Conservation (phyloP, 1,140 invertebrate species). For the Ceratitis capitata region DNA sequence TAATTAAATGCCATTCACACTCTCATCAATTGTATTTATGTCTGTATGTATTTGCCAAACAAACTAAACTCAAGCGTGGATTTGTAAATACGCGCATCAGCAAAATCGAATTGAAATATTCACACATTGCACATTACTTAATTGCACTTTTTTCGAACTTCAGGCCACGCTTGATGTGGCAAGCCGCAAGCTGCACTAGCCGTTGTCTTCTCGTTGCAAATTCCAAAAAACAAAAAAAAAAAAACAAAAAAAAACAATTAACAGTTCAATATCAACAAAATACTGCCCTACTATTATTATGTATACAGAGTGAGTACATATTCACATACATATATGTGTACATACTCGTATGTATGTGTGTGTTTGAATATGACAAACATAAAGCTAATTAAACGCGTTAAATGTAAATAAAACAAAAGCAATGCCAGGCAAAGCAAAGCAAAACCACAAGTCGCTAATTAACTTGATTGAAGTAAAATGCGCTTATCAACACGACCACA, state of each 20-base stretch:
- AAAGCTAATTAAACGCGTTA: conserved; percentile 38
- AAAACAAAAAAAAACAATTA: too few species aligned
- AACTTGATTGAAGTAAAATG: conserved; percentile 35
- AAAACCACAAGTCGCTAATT: conserved; percentile 32
- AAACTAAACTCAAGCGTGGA: background rate
- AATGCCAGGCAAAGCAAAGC: too few species aligned
- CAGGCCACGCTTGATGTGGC: conserved; percentile 3
- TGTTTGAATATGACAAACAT: background rate
- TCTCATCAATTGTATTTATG: too few species aligned
- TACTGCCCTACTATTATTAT: background rate
- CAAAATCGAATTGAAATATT: background rate
- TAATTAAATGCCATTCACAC: background rate
- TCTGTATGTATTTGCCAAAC: background rate
- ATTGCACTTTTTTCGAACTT: background rate
- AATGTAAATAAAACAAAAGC: conserved; percentile 33
- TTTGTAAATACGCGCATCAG: background rate
- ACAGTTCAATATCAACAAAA: too few species aligned
- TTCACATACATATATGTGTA: background rate
- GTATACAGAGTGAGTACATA: background rate
- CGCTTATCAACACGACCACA: conserved; percentile 15
- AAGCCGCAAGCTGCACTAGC: background rate
- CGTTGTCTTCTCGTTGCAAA: too few species aligned
- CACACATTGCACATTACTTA: background rate
- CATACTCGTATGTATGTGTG: background rate
- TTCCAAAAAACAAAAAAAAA: too few species aligned